These are phyloP conservation scores for Rallus crepitans DNA, from an alignment of 2,797 vertebrate genomes.

Conservation along the genomic window DNA sequence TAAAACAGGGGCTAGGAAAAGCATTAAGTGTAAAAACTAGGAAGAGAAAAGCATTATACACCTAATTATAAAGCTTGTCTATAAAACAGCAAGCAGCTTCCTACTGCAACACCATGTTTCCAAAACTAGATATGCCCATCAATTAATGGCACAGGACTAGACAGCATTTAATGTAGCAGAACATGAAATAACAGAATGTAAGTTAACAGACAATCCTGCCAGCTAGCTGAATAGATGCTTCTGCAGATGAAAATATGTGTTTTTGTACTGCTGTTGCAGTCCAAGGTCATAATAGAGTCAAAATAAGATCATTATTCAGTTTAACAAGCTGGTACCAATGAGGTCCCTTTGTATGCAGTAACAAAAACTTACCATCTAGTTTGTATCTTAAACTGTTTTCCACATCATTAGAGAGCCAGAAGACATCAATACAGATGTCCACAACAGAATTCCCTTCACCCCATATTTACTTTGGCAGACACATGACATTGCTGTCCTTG, in stretches of 20 bases:
- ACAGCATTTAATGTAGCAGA: not conserved
- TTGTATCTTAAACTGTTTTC: slow-evolving; percentile 41
- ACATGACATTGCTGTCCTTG: not conserved
- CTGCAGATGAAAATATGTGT: not conserved
- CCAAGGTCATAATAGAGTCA: slow-evolving; percentile 15
- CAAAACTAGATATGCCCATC: not conserved
- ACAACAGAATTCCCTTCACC: not conserved
- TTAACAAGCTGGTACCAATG: slow-evolving; percentile 28
- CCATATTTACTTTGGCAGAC: not conserved
- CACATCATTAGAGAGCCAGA: slow-evolving; percentile 38
- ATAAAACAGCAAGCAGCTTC: not conserved
- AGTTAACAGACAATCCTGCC: not conserved
- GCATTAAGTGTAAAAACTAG: not conserved
- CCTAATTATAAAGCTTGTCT: not conserved
- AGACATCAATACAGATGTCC: not conserved
- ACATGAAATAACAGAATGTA: not conserved
- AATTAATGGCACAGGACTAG: slow-evolving; percentile 9
- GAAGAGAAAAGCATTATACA: not conserved
- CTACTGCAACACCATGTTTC: not conserved
- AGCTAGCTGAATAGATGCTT: not conserved
- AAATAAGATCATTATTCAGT: slow-evolving; percentile 29
- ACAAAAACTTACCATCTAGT: not conserved
- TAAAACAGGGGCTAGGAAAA: not conserved
- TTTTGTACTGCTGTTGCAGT: slow-evolving; percentile 2
- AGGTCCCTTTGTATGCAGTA: slow-evolving; percentile 26